Conservation (phyloP, 1,140 invertebrate genomes). For the Drosophila cardini region DNA sequence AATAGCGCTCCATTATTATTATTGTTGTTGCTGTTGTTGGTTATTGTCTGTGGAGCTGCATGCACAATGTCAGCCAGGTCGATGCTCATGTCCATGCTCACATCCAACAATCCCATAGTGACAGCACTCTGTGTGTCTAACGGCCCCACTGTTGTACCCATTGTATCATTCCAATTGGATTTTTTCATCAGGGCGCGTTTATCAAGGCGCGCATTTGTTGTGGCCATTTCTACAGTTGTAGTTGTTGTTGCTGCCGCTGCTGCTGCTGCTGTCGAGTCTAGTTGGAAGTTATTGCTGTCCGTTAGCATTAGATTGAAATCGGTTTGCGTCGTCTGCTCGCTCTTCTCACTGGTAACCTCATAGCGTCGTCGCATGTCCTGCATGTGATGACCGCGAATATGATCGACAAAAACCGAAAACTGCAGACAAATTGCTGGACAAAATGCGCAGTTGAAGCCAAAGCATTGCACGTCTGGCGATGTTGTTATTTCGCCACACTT, state of each 20-base stretch:
- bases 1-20: conserved; percentile 27
- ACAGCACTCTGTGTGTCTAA: conserved; percentile 13
- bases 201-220: conserved; percentile 46
- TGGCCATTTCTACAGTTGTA: conserved; percentile 8
- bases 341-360: conserved; percentile 47
- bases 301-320: conserved; percentile 61
- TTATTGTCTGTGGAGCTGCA: conserved; percentile 4
- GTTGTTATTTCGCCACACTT: conserved; percentile 81
- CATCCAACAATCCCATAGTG: conserved; percentile 33
- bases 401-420: conserved; percentile 74
- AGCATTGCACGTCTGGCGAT: conserved; percentile 75
- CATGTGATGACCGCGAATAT: conserved; percentile 70
- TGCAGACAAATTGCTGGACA: conserved; percentile 79
- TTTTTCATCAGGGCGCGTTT: conserved; percentile 41
- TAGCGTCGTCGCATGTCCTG: conserved; percentile 70
- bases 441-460: conserved; percentile 79
- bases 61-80: conserved; percentile 47
- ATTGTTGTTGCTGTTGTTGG: conserved; percentile 9
- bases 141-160: conserved; percentile 9
- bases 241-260: conserved; percentile 8
- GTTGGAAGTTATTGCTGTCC: conserved; percentile 52
- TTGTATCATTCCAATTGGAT: conserved; percentile 47
- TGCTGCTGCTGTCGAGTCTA: conserved; percentile 24
- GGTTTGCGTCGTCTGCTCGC: conserved; percentile 61
- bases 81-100: conserved; percentile 42